These are phyloP conservation scores for Ceratina japonica DNA, from an alignment of 1,140 invertebrate genomes.

Conservation along the genomic window DNA sequence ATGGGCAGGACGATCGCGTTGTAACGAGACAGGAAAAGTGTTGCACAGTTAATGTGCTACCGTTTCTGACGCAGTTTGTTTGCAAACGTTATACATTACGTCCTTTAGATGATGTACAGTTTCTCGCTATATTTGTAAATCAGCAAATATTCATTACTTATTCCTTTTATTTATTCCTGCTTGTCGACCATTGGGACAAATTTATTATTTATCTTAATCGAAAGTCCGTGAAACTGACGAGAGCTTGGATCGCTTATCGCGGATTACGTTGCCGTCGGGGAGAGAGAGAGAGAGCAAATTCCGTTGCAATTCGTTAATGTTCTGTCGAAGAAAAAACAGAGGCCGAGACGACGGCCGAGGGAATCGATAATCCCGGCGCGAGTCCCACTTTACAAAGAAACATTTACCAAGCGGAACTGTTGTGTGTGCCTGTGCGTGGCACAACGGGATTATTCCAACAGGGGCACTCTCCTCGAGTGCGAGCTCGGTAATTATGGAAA, in stretches of 20 bases:
- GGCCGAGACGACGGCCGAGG: not conserved
- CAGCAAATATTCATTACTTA: too few relatives aligned
- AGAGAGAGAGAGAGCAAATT: not conserved
- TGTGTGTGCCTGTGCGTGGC: not conserved
- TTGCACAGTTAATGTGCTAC: conserved; percentile 34
- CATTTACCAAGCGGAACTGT: not conserved
- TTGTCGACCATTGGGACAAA: not conserved
- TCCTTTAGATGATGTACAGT: too few relatives aligned
- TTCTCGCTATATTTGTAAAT: too few relatives aligned
- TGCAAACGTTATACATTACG: too few relatives aligned
- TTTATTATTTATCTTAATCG: conserved; percentile 22
- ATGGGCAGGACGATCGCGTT: conserved; percentile 37
- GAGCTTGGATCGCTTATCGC: not conserved
- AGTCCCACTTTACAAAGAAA: conserved; percentile 3
- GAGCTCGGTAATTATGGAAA: conserved; percentile 22
- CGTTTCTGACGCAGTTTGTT: conserved; percentile 33
- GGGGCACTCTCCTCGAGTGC: not conserved
- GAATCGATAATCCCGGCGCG: conserved; percentile 4
- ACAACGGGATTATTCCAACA: not conserved
- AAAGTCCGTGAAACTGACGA: not conserved
- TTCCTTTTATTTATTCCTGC: too few relatives aligned
- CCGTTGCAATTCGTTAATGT: conserved; percentile 24
- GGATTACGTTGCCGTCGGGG: not conserved
- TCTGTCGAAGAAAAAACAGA: conserved; percentile 11
- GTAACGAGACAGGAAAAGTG: conserved; percentile 35